Base-by-base conservation (phyloP, 2,888 invertebrate genomes). In the Oasisia sp. region DNA sequence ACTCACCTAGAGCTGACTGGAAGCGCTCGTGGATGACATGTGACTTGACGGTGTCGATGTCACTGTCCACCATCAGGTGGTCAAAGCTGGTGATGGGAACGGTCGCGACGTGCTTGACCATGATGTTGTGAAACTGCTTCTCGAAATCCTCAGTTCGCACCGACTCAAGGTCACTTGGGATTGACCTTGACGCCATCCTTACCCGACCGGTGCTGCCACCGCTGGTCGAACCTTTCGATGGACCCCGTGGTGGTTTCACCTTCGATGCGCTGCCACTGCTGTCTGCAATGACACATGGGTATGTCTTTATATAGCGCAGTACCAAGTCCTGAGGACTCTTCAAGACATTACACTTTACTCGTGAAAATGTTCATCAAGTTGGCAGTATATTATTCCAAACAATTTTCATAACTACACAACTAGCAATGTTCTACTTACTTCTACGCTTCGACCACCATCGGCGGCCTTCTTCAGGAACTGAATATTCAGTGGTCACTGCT, bases 121-220 rank as follows among this genome's bases (percentile, higher is more conserved):
- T 92, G 50, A 94, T 93, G 11, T 93, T 91, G 94, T 95, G 92
- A 92, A 95, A 95, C 89, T 93, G 93, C 32, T 92, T 92, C 92
- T 94, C 95, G 93, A 95, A 95, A 92, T 95, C 95, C 93, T 95
- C 95, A 0, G 95, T 95, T 90, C 92, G 93, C 74, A 95, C 94
- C 19, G 95, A 94, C 32, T 95, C 95, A 89, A 93, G 92, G 93
- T 95, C 95, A 45, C 94, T 95, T n/a, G 74, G 74, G n/a, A 50
- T 50, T 50, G 27, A 74, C n/a, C 74, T 74, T 19, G 74, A 27
- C 74, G n/a, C n/a, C 27, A 74, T 7, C 27, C 27, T 74, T 19
- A 27, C 14, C 74, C 74, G 74, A 74, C 74, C 74, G 4, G 4
- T 74, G 27, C 74, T 74, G 74, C 74, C 74, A 19, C 74, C 74